phyloP scores from a whole-genome alignment of 2,888 invertebrate genomes.

The Drosophila dives region DNA sequence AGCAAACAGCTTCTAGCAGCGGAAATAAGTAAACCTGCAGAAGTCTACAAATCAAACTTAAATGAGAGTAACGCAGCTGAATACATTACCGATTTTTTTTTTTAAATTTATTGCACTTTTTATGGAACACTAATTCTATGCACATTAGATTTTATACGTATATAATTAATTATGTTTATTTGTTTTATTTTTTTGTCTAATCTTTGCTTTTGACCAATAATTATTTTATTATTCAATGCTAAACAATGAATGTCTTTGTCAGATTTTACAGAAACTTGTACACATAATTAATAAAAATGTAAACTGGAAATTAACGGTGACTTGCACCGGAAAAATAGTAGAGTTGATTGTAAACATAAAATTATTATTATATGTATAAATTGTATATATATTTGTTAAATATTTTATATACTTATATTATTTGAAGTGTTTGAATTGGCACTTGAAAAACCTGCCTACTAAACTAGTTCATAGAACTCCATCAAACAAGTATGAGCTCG shows the following conservation, averaged over 20 bases:
- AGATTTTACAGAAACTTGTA: slow-evolving; percentile 3
- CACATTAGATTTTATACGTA: slow-evolving; percentile 1
- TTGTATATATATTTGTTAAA: neutral
- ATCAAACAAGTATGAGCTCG: neutral
- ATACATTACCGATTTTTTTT: slow-evolving; percentile 3
- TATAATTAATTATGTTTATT: neutral
- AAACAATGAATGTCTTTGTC: neutral
- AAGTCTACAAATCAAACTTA: neutral
- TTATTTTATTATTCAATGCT: neutral
- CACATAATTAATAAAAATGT: neutral
- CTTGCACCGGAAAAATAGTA: neutral
- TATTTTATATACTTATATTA: neutral
- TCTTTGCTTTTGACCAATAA: neutral
- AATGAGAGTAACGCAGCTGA: neutral
- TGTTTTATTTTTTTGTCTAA: neutral
- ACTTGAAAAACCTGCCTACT: neutral
- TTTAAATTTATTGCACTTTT: slow-evolving; percentile 45
- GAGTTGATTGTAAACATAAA: neutral
- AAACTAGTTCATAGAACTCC: neutral
- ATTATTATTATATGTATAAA: neutral
- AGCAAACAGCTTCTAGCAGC: neutral
- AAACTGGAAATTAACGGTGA: neutral
- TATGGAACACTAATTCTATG: slow-evolving; percentile 22
- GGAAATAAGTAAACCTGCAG: neutral
- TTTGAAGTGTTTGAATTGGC: neutral